These are phyloP conservation scores for Vireo altiloquus DNA, from an alignment of 2,113 vertebrate genomes.

Conservation along the genomic window DNA sequence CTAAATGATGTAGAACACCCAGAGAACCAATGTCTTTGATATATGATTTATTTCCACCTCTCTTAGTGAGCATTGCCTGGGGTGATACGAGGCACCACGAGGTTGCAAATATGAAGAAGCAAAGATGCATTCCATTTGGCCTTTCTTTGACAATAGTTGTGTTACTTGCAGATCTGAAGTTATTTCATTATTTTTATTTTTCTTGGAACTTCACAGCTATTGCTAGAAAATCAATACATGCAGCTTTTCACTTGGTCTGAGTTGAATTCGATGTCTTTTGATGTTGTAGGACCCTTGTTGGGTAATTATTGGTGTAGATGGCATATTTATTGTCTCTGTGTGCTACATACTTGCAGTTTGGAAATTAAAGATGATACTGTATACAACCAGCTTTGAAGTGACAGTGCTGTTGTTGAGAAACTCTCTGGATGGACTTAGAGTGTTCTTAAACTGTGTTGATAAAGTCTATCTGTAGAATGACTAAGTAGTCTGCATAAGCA, in stretches of 20 bases:
- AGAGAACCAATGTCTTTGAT: background rate
- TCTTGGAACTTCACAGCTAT: background rate
- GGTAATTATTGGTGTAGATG: background rate
- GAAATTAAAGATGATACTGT: background rate
- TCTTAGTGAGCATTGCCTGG: background rate
- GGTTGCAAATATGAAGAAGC: background rate
- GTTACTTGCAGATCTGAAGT: background rate
- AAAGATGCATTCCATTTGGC: background rate
- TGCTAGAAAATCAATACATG: background rate
- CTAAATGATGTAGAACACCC: background rate
- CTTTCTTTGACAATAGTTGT: background rate
- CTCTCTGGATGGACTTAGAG: background rate
- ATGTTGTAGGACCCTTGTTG: background rate
- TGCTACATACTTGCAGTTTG: background rate
- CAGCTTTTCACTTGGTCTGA: background rate
- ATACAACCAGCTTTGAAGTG: background rate
- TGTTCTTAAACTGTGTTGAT: background rate
- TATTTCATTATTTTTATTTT: background rate
- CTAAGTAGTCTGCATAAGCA: background rate
- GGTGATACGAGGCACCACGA: fast-evolving
- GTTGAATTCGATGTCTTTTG: background rate
- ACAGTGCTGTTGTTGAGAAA: background rate
- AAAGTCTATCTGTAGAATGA: background rate
- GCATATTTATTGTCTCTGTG: background rate
- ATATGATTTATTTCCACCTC: background rate